Evolutionary conservation across 2,113 vertebrate species (phyloP).

Genomic region (Anthoscopus minutus): DNA sequence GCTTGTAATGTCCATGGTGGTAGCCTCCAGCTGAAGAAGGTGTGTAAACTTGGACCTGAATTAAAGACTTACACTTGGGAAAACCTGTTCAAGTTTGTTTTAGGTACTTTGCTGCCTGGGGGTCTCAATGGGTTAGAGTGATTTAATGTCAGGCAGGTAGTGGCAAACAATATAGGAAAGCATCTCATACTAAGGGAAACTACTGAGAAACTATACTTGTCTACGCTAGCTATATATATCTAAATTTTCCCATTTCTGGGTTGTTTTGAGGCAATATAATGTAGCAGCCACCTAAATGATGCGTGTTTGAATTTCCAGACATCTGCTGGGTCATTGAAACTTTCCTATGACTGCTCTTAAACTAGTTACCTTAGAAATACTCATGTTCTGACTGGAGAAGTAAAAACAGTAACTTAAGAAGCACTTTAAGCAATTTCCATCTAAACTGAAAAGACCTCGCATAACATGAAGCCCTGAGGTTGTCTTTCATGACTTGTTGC

Average conservation of each 20-base stretch:
- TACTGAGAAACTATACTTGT: neutral
- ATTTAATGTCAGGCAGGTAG: neutral
- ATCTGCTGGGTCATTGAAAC: constrained; percentile 26
- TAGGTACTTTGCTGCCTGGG: neutral
- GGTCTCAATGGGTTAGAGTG: neutral
- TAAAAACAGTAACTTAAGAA: neutral
- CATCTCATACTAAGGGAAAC: neutral
- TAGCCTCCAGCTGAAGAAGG: neutral
- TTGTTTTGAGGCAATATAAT: neutral
- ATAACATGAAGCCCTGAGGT: neutral
- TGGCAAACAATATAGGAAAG: neutral
- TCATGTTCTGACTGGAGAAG: neutral
- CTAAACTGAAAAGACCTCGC: neutral
- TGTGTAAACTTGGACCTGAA: neutral
- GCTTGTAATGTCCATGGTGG: neutral
- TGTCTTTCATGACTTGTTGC: neutral
- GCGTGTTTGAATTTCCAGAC: neutral
- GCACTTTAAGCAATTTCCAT: neutral
- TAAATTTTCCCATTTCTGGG: constrained; percentile 7
- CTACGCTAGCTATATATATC: neutral
- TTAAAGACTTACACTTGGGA: neutral
- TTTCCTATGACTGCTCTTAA: constrained; percentile 19
- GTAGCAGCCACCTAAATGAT: neutral
- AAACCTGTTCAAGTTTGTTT: neutral
- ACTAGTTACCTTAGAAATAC: neutral